Evolutionary conservation across 2,113 vertebrate genomes (phyloP).

Genomic region (Tenrec ecaudatus): DNA sequence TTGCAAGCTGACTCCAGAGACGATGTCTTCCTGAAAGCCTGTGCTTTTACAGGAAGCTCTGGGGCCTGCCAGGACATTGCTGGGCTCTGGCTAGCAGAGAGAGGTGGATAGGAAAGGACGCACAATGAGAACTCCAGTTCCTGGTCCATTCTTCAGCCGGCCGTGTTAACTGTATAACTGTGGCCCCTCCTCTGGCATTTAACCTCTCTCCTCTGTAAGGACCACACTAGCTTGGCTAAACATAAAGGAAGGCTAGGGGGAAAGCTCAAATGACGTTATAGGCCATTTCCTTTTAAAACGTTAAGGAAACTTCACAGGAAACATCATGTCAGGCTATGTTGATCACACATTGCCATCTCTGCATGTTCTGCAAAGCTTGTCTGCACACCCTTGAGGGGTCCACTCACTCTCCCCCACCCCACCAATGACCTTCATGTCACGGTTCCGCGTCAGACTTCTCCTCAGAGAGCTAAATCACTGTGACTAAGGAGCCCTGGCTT

Average conservation of each 20-base stretch:
- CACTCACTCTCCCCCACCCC: not conserved
- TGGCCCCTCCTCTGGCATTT: no score
- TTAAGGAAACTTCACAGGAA: not conserved
- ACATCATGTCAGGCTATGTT: not conserved
- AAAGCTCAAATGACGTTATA: not conserved
- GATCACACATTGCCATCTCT: not conserved
- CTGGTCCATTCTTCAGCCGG: not conserved
- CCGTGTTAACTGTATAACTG: not conserved
- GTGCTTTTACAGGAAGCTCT: not conserved
- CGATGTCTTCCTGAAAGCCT: not conserved
- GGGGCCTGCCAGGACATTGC: not conserved
- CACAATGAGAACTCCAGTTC: not conserved
- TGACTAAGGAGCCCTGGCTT: no score
- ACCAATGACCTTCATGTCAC: not conserved
- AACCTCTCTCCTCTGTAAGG: no score
- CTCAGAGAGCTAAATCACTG: not conserved
- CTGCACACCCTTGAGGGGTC: not conserved
- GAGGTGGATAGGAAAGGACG: not conserved
- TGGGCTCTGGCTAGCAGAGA: not conserved
- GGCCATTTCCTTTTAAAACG: not conserved
- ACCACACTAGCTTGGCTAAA: no score
- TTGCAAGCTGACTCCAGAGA: not conserved
- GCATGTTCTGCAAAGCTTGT: not conserved
- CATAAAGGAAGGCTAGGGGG: not conserved
- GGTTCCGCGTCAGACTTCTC: not conserved